Base-by-base conservation (phyloP, 2,113 vertebrate species). In the Seriola dumerili region DNA sequence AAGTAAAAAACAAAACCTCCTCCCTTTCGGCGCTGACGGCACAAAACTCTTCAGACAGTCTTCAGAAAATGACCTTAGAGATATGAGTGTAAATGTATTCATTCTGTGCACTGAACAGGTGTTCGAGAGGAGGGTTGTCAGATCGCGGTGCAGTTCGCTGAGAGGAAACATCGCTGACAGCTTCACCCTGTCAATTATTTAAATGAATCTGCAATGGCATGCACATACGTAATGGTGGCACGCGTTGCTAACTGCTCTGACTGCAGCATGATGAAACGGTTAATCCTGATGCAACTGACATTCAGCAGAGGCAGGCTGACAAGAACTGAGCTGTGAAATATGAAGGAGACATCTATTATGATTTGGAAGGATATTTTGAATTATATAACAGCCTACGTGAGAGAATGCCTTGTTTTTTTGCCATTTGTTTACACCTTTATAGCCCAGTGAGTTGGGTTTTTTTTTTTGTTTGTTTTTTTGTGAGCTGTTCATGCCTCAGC, bases 101-200 rank as follows among this genome's bases (percentile, higher is more conserved):
- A 58, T 40, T 76, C 79, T 54, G 19, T 54, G 55, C 62, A 19
- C 65, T 8, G 75, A 62, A 42, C 73, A 80, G 59, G 63, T 85
- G 89, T 88, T 75, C 34, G 59, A 8, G 64, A 74, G 72, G 61
- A 52, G 5, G 57, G 34, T 7, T 76, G 72, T 83, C 72, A 85
- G 77, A 69, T 78, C 23, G 19, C 23, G 57, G 62, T 68, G 69
- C 80, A 73, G 23, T 71, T 82, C 73, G 11, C 57, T 32, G 32
- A 75, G 72, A 78, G 84, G 61, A 86, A 85, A 76, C 81, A 79
- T 68, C 38, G 38, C 86, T 85, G 91, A 90, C 87, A 86, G 87
- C 81, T 85, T 88, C 73, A 25, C 71, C 64, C 61, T 79, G 80
- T 89, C 80, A 76, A 93, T 92, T 89, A 89, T 94, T 93, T 40